Conservation (phyloP, 2,888 invertebrate species). For the Fragum fragum region DNA sequence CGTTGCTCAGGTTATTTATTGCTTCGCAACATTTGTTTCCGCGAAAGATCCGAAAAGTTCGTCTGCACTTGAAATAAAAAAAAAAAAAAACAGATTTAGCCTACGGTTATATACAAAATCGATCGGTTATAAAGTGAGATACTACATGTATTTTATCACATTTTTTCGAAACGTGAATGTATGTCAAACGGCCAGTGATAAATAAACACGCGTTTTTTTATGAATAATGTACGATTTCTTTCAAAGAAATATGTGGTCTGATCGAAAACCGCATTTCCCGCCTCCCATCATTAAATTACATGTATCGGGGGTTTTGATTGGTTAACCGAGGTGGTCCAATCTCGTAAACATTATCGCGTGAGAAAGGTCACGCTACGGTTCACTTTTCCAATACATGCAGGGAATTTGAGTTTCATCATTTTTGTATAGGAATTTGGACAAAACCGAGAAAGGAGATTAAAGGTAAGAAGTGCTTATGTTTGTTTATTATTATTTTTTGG, state of each 20-base stretch:
- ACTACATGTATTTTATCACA: no score
- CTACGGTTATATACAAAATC: no score
- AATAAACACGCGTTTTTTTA: background rate
- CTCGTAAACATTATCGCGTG: slow-evolving; percentile 17
- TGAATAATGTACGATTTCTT: background rate
- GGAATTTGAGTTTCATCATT: background rate
- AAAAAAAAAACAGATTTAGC: no score
- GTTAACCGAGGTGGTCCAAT: slow-evolving; percentile 8
- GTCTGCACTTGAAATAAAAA: no score
- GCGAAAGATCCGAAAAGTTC: no score
- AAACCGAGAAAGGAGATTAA: background rate
- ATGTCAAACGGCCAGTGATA: background rate
- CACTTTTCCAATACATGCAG: background rate
- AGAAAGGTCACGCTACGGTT: background rate
- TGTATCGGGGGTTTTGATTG: slow-evolving; percentile 8
- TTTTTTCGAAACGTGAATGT: background rate
- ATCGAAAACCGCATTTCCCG: slow-evolving; percentile 26
- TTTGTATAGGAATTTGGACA: background rate
- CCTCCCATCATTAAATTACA: slow-evolving; percentile 4
- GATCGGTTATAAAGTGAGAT: no score
- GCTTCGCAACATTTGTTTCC: no score
- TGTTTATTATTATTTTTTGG: no score
- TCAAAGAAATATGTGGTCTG: slow-evolving; percentile 16
- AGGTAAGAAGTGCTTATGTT: no score
- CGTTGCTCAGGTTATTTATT: no score